phyloP scores from a whole-genome alignment of 2,888 invertebrate genomes.

The Sinhomidia bicolor region DNA sequence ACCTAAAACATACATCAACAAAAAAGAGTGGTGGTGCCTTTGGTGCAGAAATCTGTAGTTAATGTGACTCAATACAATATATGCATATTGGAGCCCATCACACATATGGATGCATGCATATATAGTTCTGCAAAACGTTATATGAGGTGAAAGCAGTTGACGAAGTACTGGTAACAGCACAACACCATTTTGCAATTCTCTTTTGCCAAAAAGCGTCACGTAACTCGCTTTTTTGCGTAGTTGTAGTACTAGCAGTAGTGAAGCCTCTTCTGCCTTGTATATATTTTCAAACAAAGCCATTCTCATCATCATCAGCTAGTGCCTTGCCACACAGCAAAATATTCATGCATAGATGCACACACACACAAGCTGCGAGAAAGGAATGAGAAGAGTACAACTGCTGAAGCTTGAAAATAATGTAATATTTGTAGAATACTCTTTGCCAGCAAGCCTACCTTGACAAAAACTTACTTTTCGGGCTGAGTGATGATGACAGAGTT shows the following conservation, averaged over 20 bases:
- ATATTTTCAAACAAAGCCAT: constrained; percentile 33
- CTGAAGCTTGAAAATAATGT: not conserved
- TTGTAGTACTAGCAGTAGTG: too few species aligned
- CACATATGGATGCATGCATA: not conserved
- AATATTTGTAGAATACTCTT: not conserved
- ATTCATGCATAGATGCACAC: not conserved
- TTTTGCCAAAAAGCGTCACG: constrained; percentile 12
- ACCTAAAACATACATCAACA: not conserved
- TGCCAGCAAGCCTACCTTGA: not conserved
- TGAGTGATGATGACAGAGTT: constrained; percentile 11
- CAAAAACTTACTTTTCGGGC: not conserved
- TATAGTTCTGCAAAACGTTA: not conserved
- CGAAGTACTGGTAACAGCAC: not conserved
- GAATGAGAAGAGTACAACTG: not conserved
- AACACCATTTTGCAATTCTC: not conserved
- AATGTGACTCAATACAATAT: constrained; percentile 27
- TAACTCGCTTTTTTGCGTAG: not conserved
- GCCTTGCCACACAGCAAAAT: not conserved
- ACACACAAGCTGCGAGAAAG: not conserved
- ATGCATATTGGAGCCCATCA: constrained; percentile 15
- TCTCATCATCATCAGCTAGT: not conserved
- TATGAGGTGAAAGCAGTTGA: not conserved
- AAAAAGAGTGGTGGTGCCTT: not conserved
- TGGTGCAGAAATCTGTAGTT: constrained; percentile 11
- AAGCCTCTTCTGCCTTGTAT: not conserved